These are phyloP conservation scores for Drosophila nigrodunni DNA, from an alignment of 1,140 invertebrate genomes.

Conservation along the genomic window DNA sequence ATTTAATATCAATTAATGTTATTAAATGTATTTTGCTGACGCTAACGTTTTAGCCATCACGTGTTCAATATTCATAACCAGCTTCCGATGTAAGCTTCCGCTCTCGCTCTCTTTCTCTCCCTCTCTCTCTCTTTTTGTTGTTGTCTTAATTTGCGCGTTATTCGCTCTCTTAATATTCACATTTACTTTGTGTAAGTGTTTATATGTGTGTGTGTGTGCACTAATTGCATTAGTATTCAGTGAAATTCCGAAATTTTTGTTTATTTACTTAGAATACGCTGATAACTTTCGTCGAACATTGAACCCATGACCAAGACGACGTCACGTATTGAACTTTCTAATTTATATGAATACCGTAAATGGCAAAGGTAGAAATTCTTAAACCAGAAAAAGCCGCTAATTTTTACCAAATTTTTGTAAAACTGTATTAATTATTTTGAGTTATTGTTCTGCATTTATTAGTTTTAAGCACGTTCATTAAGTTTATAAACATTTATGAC, in stretches of 20 bases:
- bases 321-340: constrained; percentile 8
- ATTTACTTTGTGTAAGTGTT: neutral
- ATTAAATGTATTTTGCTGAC: constrained; percentile 31
- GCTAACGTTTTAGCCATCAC: constrained; percentile 42
- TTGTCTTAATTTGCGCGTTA: constrained; percentile 6
- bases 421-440: no score
- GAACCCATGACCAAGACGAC: constrained; percentile 19
- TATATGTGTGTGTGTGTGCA: neutral
- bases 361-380: neutral
- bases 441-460: no score
- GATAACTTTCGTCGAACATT: constrained; percentile 16
- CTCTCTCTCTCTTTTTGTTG: constrained; percentile 10
- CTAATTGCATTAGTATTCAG: neutral
- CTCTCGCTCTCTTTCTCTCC: neutral
- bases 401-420: no score
- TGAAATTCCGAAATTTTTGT: neutral
- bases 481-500: neutral
- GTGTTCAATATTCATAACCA: constrained; percentile 44
- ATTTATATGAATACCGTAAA: neutral
- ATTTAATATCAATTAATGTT: constrained; percentile 39
- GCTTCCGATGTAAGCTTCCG: constrained; percentile 48
- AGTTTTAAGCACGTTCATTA: neutral
- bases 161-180: constrained; percentile 12
- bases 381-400: neutral
- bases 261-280: constrained; percentile 2